phyloP scores from a whole-genome alignment of 2,888 invertebrate species.

The Thelaira solivaga region DNA sequence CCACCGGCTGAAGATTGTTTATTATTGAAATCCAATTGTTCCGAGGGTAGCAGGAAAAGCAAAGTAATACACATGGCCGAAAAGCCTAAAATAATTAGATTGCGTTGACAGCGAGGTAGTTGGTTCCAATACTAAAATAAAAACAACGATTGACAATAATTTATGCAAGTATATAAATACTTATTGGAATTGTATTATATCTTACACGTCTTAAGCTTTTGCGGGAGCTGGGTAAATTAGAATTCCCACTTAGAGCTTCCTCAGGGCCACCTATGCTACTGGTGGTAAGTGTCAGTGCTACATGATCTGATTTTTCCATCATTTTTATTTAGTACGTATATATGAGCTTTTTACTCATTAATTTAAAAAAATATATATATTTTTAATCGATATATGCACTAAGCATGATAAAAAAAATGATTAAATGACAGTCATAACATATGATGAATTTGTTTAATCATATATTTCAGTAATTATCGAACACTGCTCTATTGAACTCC shows the following conservation, averaged over 20 bases:
- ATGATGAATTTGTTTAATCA: too few relatives aligned
- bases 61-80: conserved; percentile 80
- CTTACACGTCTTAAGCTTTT: conserved; percentile 75
- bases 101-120: conserved; percentile 88
- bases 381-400: conserved; percentile 23
- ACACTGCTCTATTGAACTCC: too few relatives aligned
- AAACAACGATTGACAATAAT: not conserved
- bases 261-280: conserved; percentile 63
- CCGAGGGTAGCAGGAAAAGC: conserved; percentile 79
- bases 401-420: too few relatives aligned
- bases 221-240: conserved; percentile 65
- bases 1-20: conserved; percentile 20
- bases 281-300: conserved; percentile 71
- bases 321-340: not conserved
- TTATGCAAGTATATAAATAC: not conserved
- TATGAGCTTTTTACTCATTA: not conserved
- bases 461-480: too few relatives aligned
- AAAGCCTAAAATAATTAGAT: conserved; percentile 83
- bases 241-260: conserved; percentile 56
- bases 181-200: not conserved
- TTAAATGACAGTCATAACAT: too few relatives aligned
- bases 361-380: not conserved
- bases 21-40: conserved; percentile 66
- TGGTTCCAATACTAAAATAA: conserved; percentile 88
- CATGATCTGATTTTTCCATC: conserved; percentile 72